Evolutionary conservation across 2,888 invertebrate species (phyloP).

Genomic region (Drosophila leonis): DNA sequence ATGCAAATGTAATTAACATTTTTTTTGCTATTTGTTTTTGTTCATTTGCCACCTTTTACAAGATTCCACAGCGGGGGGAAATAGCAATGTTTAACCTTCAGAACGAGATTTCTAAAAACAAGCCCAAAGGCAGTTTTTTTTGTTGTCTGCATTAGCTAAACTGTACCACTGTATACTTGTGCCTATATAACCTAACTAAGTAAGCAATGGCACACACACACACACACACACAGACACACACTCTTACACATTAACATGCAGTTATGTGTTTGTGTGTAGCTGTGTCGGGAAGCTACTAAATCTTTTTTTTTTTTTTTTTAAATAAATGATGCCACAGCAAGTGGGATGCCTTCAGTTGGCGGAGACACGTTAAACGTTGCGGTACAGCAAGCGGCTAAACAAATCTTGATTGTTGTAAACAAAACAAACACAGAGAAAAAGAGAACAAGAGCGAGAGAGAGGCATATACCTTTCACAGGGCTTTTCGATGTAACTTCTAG

Average conservation of each 20-base stretch:
- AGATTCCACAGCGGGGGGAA: slow-evolving; percentile 1
- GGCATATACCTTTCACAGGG: slow-evolving; percentile 39
- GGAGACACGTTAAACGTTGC: slow-evolving; percentile 69
- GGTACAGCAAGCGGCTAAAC: slow-evolving; percentile 44
- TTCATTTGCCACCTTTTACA: slow-evolving; percentile 10
- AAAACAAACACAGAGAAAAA: slow-evolving; percentile 24
- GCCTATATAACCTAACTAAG: slow-evolving; percentile 22
- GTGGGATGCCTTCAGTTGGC: slow-evolving; percentile 65
- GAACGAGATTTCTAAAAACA: slow-evolving; percentile 24
- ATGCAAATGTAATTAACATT: slow-evolving; percentile 47
- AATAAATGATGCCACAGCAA: slow-evolving; percentile 69
- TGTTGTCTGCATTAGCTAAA: slow-evolving; percentile 12
- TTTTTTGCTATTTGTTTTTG: neutral
- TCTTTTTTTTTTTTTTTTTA: slow-evolving; percentile 38
- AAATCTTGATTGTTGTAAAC: slow-evolving; percentile 40
- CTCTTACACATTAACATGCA: slow-evolving; percentile 13
- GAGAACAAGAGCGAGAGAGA: slow-evolving; percentile 11
- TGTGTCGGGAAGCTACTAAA: slow-evolving; percentile 50
- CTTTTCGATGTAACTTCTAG: slow-evolving; percentile 69
- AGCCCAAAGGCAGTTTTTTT: slow-evolving; percentile 27
- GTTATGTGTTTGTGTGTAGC: slow-evolving; percentile 1
- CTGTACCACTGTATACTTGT: slow-evolving; percentile 40
- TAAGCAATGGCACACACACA: slow-evolving; percentile 19
- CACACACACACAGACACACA: slow-evolving; percentile 13
- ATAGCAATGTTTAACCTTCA: slow-evolving; percentile 28